Base-by-base conservation (phyloP, 2,888 invertebrate species). In the Euplagia quadripunctaria region DNA sequence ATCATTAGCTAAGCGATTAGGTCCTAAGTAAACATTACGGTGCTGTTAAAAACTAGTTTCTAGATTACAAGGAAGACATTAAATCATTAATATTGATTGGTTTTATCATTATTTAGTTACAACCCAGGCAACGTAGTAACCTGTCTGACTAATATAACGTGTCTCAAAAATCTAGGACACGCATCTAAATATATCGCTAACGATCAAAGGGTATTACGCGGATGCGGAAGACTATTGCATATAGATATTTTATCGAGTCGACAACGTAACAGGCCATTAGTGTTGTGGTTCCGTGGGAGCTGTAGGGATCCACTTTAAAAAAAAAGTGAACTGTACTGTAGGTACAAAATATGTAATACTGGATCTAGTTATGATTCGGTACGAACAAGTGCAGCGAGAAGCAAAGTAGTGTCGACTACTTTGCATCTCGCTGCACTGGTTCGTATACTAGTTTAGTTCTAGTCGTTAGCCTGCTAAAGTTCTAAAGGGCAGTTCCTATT, bases 191-290 rank as follows among this genome's bases (percentile, higher is more conserved):
- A 83, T 84, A 84, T 84, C 85, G 79, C 86, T 83, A 76, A 82
- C 89, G 91, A 91, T 92, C 92, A 92, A 92, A 91, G 90, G 85
- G 85, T 84, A 85, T 86, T 85, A 86, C 86, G 86, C 84, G 89
- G 86, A 90, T 86, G 89, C 91, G 92, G 92, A 92, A 90, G 89
- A 82, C 73, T 79, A 79, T 84, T 80, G 83, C 86, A 79, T 85
- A 77, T 82, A 86, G 87, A 90, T 90, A 90, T 88, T 93, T 92
- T 92, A 93, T 92, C 88, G 89, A 86, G 86, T 89, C 88, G 86
- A 88, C 90, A 86, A 86, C 86, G 82, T 86, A 87, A 87, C 86
- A 82, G 86, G 80, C 88, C 86, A 88, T 89, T 89, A 87, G 86
- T 71, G 80, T 79, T 85, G 87, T 87, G 81, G 88, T 82, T 88